These are phyloP conservation scores for Apoda limacodes DNA, from an alignment of 2,888 invertebrate genomes.

Conservation along the genomic window DNA sequence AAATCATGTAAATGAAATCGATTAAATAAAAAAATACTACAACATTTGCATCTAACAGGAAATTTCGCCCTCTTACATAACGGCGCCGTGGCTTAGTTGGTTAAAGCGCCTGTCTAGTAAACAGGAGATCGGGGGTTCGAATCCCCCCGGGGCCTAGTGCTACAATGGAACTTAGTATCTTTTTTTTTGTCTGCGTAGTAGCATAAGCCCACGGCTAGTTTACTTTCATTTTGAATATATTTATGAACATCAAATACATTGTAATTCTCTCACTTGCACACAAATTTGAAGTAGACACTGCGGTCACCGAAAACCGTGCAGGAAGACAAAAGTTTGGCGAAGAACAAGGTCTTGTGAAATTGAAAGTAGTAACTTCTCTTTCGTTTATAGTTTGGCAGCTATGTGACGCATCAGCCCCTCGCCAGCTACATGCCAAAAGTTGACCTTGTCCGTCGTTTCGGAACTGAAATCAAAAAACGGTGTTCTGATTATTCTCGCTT, in stretches of 20 bases:
- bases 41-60: constrained; percentile 7
- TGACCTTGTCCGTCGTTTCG: constrained; percentile 64
- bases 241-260: constrained; percentile 3
- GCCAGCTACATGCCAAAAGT: constrained; percentile 71
- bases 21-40: too few species aligned
- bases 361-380: constrained; percentile 51
- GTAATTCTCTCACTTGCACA: constrained; percentile 68
- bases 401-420: constrained; percentile 48
- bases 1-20: too few species aligned
- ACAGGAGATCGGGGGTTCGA: constrained; percentile 71
- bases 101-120: constrained; percentile 71
- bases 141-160: constrained; percentile 64
- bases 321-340: constrained; percentile 61
- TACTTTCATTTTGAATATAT: too few species aligned
- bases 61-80: constrained; percentile 25
- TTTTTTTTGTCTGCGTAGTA: constrained; percentile 12
- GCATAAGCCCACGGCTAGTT: too few species aligned
- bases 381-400: constrained; percentile 58
- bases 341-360: constrained; percentile 57
- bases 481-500: too few species aligned
- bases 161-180: too few species aligned
- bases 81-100: constrained; percentile 71
- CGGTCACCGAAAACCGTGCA: constrained; percentile 60
- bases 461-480: constrained; percentile 40
- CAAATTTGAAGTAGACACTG: constrained; percentile 57